phyloP scores from a whole-genome alignment of 2,888 invertebrate genomes.

The Phoronis australis region DNA sequence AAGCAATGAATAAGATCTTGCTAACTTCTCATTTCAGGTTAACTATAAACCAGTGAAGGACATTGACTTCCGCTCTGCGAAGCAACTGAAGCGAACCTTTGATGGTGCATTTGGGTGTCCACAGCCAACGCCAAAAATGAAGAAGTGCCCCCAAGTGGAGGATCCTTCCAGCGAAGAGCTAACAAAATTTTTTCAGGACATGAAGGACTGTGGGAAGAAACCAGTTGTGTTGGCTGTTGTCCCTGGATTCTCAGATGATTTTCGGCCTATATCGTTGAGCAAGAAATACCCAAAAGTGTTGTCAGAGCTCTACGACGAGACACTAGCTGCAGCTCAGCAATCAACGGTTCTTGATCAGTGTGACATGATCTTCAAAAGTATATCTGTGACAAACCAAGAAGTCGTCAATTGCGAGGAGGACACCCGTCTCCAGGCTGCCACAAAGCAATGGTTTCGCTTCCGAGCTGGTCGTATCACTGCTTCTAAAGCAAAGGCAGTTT shows the following conservation, averaged over 20 bases:
- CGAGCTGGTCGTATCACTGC: slow-evolving; percentile 12
- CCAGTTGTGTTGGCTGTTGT: not conserved
- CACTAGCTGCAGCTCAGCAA: not conserved
- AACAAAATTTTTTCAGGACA: not conserved
- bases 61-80: not conserved
- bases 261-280: not conserved
- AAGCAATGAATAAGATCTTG: too few relatives aligned
- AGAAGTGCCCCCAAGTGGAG: too few relatives aligned
- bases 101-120: too few relatives aligned
- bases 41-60: not conserved
- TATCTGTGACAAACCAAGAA: slow-evolving; percentile 6
- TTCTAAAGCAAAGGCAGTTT: slow-evolving; percentile 11
- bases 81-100: not conserved
- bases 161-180: too few relatives aligned
- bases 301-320: slow-evolving; percentile 1
- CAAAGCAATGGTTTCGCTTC: slow-evolving; percentile 9
- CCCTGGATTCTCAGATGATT: not conserved
- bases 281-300: not conserved
- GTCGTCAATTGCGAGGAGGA: slow-evolving; percentile 3
- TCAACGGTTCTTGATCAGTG: not conserved
- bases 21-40: too few relatives aligned
- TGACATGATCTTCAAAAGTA: not conserved
- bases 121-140: too few relatives aligned
- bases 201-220: not conserved
- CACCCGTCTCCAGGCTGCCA: slow-evolving; percentile 8